phyloP scores from a whole-genome alignment of 2,888 invertebrate genomes.

The Hecatera dysodea region DNA sequence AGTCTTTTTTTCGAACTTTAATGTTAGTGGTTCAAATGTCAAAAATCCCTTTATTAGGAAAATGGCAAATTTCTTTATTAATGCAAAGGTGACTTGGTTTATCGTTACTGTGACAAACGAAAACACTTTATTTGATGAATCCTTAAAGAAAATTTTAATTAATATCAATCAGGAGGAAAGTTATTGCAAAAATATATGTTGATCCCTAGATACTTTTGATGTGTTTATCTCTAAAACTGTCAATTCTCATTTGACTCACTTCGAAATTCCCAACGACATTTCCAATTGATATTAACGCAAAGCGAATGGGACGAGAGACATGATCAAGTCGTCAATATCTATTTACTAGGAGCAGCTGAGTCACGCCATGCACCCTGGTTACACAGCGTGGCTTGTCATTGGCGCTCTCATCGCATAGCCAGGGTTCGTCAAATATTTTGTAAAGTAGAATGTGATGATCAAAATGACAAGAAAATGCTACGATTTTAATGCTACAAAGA shows the following conservation, averaged over 20 bases:
- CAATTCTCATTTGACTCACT: slow-evolving; percentile 18
- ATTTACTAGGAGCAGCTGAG: slow-evolving; percentile 55
- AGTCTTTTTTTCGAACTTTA: too few species aligned
- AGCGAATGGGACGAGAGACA: slow-evolving; percentile 34
- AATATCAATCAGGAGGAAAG: too few species aligned
- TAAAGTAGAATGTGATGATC: neutral
- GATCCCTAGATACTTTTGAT: too few species aligned
- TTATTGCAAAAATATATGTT: too few species aligned
- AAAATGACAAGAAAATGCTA: neutral
- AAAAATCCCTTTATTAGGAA: too few species aligned
- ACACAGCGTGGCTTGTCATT: slow-evolving; percentile 34
- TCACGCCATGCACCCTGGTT: slow-evolving; percentile 56
- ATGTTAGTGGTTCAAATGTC: too few species aligned
- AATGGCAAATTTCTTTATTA: too few species aligned
- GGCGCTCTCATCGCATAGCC: slow-evolving; percentile 18
- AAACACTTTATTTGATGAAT: too few species aligned
- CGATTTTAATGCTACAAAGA: neutral
- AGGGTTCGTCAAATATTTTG: slow-evolving; percentile 24
- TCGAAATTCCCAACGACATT: slow-evolving; percentile 15
- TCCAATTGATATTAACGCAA: slow-evolving; percentile 56
- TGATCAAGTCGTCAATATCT: slow-evolving; percentile 58
- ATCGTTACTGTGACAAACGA: too few species aligned
- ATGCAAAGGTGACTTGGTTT: too few species aligned
- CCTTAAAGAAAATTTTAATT: too few species aligned
- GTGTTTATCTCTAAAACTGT: slow-evolving; percentile 17